These are phyloP conservation scores for Patella pellucida DNA, from an alignment of 2,888 invertebrate genomes.

Conservation along the genomic window DNA sequence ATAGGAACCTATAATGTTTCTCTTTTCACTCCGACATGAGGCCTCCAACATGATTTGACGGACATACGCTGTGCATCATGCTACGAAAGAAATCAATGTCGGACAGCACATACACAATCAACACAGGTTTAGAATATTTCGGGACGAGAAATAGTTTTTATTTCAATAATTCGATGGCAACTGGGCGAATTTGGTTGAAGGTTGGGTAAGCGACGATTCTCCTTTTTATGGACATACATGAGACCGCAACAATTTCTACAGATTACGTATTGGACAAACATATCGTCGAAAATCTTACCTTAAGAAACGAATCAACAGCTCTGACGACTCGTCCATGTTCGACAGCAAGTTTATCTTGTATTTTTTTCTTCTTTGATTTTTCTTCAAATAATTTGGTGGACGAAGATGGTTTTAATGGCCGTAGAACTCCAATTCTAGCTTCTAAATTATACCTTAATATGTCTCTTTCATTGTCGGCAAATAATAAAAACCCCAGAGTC, in stretches of 20 bases:
- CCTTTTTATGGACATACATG: background rate
- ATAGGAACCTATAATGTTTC: too few species aligned
- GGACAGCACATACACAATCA: too few species aligned
- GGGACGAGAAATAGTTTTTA: too few species aligned
- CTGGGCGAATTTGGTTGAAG: too few species aligned
- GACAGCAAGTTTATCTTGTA: constrained; percentile 45
- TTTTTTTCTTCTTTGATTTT: constrained; percentile 45
- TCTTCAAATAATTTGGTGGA: constrained; percentile 31
- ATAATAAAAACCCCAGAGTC: constrained; percentile 49
- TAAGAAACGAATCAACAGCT: constrained; percentile 54
- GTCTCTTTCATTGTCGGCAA: constrained; percentile 56
- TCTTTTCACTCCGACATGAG: too few species aligned
- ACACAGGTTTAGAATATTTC: too few species aligned
- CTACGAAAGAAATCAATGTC: too few species aligned
- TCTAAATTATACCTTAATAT: constrained; percentile 55
- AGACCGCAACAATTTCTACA: background rate
- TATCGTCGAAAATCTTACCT: constrained; percentile 34
- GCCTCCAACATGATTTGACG: too few species aligned
- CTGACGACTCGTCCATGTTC: constrained; percentile 49
- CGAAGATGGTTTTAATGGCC: constrained; percentile 30
- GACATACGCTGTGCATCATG: too few species aligned
- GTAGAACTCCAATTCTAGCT: constrained; percentile 48
- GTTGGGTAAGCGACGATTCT: background rate
- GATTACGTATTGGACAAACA: background rate
- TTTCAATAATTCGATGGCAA: too few species aligned